Base-by-base conservation (phyloP, 2,113 vertebrate species). In the Clupea harengus region DNA sequence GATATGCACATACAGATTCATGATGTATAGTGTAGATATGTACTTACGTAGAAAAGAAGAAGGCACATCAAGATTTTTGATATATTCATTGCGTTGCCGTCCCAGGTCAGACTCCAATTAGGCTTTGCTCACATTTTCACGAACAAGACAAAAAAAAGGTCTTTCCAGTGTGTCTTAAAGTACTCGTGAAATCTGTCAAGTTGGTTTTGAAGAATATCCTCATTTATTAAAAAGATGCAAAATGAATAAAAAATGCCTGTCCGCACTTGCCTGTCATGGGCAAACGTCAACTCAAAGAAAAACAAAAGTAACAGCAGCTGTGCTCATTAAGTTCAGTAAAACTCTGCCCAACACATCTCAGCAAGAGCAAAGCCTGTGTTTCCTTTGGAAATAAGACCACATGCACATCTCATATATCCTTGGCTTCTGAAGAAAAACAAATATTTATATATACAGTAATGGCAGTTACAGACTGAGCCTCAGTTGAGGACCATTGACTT, bases 301-400 rank as follows among this genome's bases (percentile, higher is more conserved):
- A 72, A 72, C 64, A 72, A 72, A 32, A 32, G 64, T 13, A 72
- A 72, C 64, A 72, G 64, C 64, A 72, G 64, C 64, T 72, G 64
- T 72, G 64, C 64, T 72, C 64, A 72, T 72, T 32, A 28, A 28
- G 8, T 72, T 72, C 64, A 72, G 64, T 32, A 28, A 72, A 72
- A 72, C 64, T 72, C 64, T 72, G 64, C 25, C 64, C 25, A 72
- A 72, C 11, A 72, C 64, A 72, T 72, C 64, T 32, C 64, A 72
- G 64, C 64, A 28, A 25, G 25, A 32, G n/a, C 64, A 32, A 32
- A 28, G 8, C 11, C 64, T 13, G 11, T 72, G 64, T 72, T 72
- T 72, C 64, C 64, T 32, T 13, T 72, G 64, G 25, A 72, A 72
- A 72, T 72, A 72, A 9, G 18, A 32, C 64, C 28, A 13, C 25